Evolutionary conservation across 2,888 invertebrate genomes (phyloP), one percentile per base, ranked within the genome.

Genomic region (Lasius fuliginosus): DNA sequence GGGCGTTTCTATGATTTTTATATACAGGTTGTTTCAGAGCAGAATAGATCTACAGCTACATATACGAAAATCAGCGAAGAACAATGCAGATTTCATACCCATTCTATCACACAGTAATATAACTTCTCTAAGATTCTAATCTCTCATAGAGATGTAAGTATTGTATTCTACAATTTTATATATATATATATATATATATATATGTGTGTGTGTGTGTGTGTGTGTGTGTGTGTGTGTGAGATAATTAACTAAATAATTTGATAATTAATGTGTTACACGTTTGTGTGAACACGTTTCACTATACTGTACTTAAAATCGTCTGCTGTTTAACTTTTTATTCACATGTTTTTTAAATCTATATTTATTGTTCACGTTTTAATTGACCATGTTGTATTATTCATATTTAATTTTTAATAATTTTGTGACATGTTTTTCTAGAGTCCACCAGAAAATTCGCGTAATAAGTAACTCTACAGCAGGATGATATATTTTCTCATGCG

Each of bases 1-100:
- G 46, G 60, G 71, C 33, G 3, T 46, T 79, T 23, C 23, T 71
- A 46, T 18, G n/a, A 62, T 23, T 60, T 76, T 49, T 46, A 12
- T 46, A n/a, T 73, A 73, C 18, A 60, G 4, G n/a, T 15, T 33
- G n/a, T 8, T 60, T 56, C 11, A 73, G 27, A 73, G 27, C 58
- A 58, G 11, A 71, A 60, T 9, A 53, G 8, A 40, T 56, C 18
- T 33, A 79, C 1, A 12, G 60, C 8, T 23, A 49, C 36, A 3
- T 23, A 33, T 60, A 27, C 36, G 36, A 46, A 9, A 71, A 81
- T 1, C 6, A 36, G 1, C n/a, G 3, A 15, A 8, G 23, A 56
- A 77, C 42, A 9, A 77, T n/a, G 4, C 42, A 46, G 9, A 73
- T 23, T 71, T 73, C 73, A 73, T 73, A 81, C 27, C 46, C 60